Conservation (phyloP, 2,113 vertebrate species). For the Nesoenas mayeri region DNA sequence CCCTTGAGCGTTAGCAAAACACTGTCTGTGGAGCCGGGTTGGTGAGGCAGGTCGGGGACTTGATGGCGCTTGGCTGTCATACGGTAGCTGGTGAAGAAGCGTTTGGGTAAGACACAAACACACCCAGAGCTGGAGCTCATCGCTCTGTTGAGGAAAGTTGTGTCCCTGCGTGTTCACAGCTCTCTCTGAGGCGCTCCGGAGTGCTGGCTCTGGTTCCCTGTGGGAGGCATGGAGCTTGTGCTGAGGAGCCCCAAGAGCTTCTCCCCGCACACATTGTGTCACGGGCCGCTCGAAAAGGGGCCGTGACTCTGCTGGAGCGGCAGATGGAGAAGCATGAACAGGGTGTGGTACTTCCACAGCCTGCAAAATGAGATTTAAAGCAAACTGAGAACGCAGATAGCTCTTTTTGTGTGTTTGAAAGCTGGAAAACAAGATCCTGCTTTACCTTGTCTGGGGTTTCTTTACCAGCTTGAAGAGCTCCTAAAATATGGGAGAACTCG, state of each 20-base stretch:
- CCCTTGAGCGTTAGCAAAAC: background rate
- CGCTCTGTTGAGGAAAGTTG: fast-evolving
- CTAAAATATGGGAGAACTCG: fast-evolving
- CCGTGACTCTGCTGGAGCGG: fast-evolving
- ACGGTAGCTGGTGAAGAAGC: background rate
- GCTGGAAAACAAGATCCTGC: background rate
- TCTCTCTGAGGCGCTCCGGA: background rate
- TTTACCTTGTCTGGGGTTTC: background rate
- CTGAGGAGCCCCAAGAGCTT: background rate
- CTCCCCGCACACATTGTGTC: fast-evolving
- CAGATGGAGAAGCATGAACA: conserved; percentile 9
- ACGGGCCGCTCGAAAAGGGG: background rate
- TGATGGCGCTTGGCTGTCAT: fast-evolving
- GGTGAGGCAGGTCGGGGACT: background rate
- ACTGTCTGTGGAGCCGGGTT: background rate
- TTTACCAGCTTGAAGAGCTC: background rate
- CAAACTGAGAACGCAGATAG: background rate
- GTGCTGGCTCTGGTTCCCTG: background rate
- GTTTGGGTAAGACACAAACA: background rate
- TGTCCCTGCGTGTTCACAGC: fast-evolving
- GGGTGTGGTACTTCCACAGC: background rate
- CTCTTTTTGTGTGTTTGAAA: background rate
- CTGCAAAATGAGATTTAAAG: background rate
- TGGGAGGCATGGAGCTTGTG: fast-evolving
- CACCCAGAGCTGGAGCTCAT: background rate